Evolutionary conservation across 2,888 invertebrate species (phyloP).

Genomic region (Elysia crispata): DNA sequence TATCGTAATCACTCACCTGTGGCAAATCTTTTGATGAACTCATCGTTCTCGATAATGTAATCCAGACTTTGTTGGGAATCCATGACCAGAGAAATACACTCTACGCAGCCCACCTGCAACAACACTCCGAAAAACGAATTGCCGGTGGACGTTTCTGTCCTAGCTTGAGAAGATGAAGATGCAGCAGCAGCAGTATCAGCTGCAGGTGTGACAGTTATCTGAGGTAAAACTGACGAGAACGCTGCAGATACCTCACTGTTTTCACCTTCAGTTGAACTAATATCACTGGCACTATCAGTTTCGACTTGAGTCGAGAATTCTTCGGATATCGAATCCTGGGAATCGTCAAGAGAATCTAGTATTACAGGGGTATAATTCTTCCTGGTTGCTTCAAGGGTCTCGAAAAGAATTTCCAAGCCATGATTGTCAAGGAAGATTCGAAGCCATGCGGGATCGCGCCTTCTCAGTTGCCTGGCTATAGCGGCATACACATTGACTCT

Average conservation of each 20-base stretch:
- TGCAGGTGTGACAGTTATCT: background rate
- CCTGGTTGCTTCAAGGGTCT: conserved; percentile 59
- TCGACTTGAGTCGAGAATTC: too few species aligned
- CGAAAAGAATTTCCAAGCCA: conserved; percentile 67
- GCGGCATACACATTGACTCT: conserved; percentile 34
- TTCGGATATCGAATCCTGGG: background rate
- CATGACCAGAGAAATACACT: conserved; percentile 80
- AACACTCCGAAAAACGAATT: conserved; percentile 62
- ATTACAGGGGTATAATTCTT: conserved; percentile 43
- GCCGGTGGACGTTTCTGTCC: background rate
- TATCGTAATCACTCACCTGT: conserved; percentile 80
- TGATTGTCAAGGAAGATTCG: conserved; percentile 62
- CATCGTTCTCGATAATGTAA: conserved; percentile 96
- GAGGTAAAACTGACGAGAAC: background rate
- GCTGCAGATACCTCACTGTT: background rate
- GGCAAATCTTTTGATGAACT: conserved; percentile 93
- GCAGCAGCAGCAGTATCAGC: background rate
- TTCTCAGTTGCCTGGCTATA: conserved; percentile 27
- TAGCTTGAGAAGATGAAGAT: background rate
- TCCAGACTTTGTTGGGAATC: conserved; percentile 95
- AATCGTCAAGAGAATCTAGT: background rate
- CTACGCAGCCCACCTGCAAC: conserved; percentile 65
- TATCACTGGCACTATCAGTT: too few species aligned
- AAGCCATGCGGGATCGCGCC: conserved; percentile 57
- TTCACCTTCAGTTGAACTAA: background rate